These are phyloP conservation scores for Mycalesis mineus DNA, from an alignment of 2,888 invertebrate species.

Conservation along the genomic window DNA sequence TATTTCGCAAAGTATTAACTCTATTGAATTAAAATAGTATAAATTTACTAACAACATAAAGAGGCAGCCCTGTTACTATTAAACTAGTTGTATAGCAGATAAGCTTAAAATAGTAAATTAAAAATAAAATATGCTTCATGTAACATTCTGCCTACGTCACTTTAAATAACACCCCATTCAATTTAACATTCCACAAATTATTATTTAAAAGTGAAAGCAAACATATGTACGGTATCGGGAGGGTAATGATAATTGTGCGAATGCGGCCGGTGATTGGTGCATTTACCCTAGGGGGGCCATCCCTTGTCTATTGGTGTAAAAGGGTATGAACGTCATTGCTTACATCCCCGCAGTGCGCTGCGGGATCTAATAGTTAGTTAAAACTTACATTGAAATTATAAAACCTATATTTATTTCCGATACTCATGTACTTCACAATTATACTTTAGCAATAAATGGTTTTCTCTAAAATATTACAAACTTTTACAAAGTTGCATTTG, in stretches of 20 bases:
- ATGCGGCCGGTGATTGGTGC: slow-evolving; percentile 53
- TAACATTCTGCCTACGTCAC: not conserved
- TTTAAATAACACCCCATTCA: slow-evolving; percentile 50
- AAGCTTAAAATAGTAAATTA: not conserved
- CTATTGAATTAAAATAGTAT: too few species aligned
- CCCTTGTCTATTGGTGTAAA: slow-evolving; percentile 39
- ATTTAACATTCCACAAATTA: slow-evolving; percentile 60
- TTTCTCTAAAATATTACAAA: not conserved
- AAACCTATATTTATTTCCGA: slow-evolving; percentile 43
- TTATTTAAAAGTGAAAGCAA: slow-evolving; percentile 70
- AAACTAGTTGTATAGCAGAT: not conserved
- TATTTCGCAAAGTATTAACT: too few species aligned
- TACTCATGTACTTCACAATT: slow-evolving; percentile 4
- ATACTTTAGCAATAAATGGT: not conserved
- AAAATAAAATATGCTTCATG: not conserved
- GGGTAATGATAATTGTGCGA: slow-evolving; percentile 49
- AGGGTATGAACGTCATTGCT: slow-evolving; percentile 27
- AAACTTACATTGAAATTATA: slow-evolving; percentile 36
- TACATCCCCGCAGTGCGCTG: slow-evolving; percentile 50
- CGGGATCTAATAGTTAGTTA: slow-evolving; percentile 51
- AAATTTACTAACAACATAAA: too few species aligned
- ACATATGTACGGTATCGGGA: slow-evolving; percentile 62
- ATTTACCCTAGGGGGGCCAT: slow-evolving; percentile 50
- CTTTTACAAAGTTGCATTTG: not conserved
- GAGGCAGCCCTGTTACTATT: too few species aligned